Percentiles rank a stretch among this genome's conserved stretches.
These are phyloP conservation scores for Lamellibrachia luymesi DNA, from an alignment of 1,140 invertebrate genomes.

Conservation along the genomic window DNA sequence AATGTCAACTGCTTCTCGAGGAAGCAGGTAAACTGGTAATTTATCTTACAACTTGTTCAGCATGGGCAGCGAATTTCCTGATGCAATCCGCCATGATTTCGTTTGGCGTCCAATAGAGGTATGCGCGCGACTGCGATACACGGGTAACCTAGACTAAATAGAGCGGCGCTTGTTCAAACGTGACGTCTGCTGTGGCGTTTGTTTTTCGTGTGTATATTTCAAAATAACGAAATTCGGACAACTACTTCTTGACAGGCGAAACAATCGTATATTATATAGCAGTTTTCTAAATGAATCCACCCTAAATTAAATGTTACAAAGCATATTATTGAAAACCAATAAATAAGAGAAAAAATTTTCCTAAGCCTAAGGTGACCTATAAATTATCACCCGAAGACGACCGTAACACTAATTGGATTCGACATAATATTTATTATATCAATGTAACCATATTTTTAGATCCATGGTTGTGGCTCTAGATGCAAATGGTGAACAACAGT, in stretches of 20 bases:
- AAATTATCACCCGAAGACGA: too few relatives aligned
- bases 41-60: not conserved
- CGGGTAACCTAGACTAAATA: not conserved
- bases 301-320: too few relatives aligned
- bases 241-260: not conserved
- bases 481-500: too few relatives aligned
- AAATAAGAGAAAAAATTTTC: too few relatives aligned
- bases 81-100: not conserved
- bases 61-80: not conserved
- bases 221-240: not conserved
- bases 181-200: not conserved
- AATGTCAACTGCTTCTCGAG: not conserved
- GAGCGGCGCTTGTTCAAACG: not conserved
- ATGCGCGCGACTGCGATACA: not conserved
- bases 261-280: not conserved
- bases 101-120: not conserved
- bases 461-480: too few relatives aligned
- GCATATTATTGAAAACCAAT: too few relatives aligned
- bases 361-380: too few relatives aligned
- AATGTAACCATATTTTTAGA: too few relatives aligned
- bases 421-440: too few relatives aligned
- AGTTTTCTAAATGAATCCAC: not conserved
- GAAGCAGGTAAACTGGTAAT: not conserved
- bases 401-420: too few relatives aligned
- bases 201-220: not conserved